A percentile compares a stretch with the other conserved stretches of the same genome.
Conservation (phyloP, 2,888 invertebrate genomes). For the Drosophila rellima region DNA sequence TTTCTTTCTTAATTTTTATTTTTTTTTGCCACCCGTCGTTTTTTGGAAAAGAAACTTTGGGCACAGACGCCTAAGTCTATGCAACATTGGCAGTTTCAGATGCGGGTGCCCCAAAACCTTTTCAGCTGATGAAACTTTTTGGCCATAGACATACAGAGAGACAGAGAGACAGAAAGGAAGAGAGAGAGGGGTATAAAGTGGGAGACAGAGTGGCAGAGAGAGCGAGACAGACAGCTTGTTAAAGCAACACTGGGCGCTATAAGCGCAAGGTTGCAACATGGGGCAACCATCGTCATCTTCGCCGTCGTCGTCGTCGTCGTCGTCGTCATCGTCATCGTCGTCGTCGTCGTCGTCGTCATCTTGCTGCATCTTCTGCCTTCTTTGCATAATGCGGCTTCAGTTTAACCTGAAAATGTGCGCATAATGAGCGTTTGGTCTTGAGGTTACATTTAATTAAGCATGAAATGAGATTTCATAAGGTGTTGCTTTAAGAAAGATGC, state of each 20-base stretch:
- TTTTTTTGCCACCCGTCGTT: constrained; percentile 20
- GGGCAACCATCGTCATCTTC: not conserved
- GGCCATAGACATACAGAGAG: constrained; percentile 17
- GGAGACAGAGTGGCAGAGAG: not conserved
- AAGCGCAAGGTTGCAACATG: constrained; percentile 28
- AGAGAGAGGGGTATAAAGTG: too few species aligned
- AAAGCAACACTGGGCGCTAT: not conserved
- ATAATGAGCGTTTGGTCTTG: constrained; percentile 62
- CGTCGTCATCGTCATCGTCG: not conserved
- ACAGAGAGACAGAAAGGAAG: not conserved
- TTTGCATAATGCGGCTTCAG: constrained; percentile 70
- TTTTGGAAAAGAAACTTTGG: constrained; percentile 47
- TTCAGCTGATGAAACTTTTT: constrained; percentile 45
- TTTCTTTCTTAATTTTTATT: not conserved
- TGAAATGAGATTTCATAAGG: constrained; percentile 70
- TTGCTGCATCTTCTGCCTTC: constrained; percentile 12
- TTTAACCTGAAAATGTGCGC: constrained; percentile 71
- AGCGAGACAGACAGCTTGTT: not conserved
- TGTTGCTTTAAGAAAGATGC: constrained; percentile 49
- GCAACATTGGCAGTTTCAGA: constrained; percentile 69
- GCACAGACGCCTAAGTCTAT: constrained; percentile 44
- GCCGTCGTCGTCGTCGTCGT: not conserved
- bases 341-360: not conserved
- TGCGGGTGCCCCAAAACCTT: constrained; percentile 67
- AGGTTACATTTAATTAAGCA: constrained; percentile 75